Evolutionary conservation across 2,888 invertebrate genomes (phyloP), one percentile per base, ranked within the genome.

Genomic region (Platerodrilus igneus): DNA sequence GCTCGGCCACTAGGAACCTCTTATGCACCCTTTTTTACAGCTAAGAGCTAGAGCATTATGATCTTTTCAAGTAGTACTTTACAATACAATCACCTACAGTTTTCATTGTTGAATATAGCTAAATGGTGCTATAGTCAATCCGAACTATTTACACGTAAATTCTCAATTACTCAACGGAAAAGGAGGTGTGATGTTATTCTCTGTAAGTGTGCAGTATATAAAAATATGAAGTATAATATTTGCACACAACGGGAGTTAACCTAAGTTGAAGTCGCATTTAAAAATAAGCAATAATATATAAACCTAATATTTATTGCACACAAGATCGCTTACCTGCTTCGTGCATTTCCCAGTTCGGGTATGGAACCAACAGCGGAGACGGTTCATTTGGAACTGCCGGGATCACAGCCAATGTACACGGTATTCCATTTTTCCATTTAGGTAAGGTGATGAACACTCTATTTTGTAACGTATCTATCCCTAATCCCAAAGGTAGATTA

Each of bases 391-490:
- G 76, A 1, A 71, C 67, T 37, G 75, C 74, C 0, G 83, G 75
- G 1, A 87, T 62, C 1, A 80, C 81, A 0, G 81, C 78, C 22
- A 88, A 64, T 0, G 86, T 85, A 0, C 79, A 84, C 0, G 87
- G 86, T 0, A 86, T 79, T 0, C 87, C 87, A 17, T 72, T 68
- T 35, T 80, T 78, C 86, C 86, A 86, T 47, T 82, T 78, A 0
- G 89, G 89, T 32, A 86, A 68, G 2, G 85, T 83, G 2, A 90
- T 69, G 65, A 84, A 90, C 5, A 89, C 68, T 6, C 81, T 75
- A 41, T 81, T 70, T 3, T 72, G 73, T 70, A 78, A 79, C 2
- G 81, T 71, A 57, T 87, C 87, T 11, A 89, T 60, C 0, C 88
- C 88, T 11, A 89, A 60, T 0, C 88, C 88, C 30, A 84, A 64